phyloP scores from a whole-genome alignment of 1,140 invertebrate species.

The Aphidius ervi region DNA sequence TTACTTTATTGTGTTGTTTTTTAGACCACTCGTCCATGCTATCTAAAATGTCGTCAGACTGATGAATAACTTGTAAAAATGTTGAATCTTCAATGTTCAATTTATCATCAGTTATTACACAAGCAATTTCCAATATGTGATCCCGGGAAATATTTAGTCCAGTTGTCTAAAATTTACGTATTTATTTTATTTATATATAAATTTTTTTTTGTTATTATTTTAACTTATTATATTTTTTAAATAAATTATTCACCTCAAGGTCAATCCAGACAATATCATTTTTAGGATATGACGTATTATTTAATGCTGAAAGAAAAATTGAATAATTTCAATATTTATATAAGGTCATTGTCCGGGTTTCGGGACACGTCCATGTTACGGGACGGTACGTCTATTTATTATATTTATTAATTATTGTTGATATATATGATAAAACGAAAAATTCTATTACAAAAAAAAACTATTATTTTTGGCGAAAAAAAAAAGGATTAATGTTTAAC shows the following conservation, averaged over 20 bases:
- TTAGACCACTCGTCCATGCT: slow-evolving; percentile 82
- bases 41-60: slow-evolving; percentile 69
- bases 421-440: too few species aligned
- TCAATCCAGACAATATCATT: slow-evolving; percentile 41
- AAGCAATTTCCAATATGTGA: slow-evolving; percentile 83
- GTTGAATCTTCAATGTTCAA: slow-evolving; percentile 76
- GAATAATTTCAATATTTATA: too few species aligned
- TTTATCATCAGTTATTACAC: slow-evolving; percentile 78
- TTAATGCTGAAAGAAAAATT: too few species aligned
- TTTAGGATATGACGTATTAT: neutral
- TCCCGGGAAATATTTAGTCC: slow-evolving; percentile 72
- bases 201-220: neutral
- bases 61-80: slow-evolving; percentile 77
- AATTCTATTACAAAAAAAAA: too few species aligned
- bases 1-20: slow-evolving; percentile 59
- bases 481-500: too few species aligned
- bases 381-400: too few species aligned
- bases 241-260: slow-evolving; percentile 32
- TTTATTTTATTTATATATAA: neutral
- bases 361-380: too few species aligned
- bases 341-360: too few species aligned
- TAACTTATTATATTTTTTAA: neutral
- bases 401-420: too few species aligned
- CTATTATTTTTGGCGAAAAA: too few species aligned
- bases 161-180: slow-evolving; percentile 34